Conservation (phyloP, 2,797 vertebrate genomes). For the Helostoma temminkii region DNA sequence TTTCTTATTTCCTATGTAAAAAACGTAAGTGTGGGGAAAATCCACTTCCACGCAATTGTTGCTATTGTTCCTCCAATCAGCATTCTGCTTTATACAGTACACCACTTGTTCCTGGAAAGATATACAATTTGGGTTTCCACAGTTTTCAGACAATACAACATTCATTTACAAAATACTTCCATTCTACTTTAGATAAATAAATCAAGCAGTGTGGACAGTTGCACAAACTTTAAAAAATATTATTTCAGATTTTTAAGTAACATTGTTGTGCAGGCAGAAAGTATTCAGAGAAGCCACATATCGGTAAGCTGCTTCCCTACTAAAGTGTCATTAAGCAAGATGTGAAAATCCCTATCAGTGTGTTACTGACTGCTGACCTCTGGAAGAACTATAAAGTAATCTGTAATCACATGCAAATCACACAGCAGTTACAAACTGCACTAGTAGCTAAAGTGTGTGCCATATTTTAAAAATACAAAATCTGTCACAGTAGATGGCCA, state of each 20-base stretch:
- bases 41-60: conserved; percentile 12
- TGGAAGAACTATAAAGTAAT: conserved; percentile 4
- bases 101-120: conserved; percentile 14
- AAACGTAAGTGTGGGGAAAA: conserved; percentile 13
- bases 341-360: conserved; percentile 6
- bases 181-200: conserved; percentile 6
- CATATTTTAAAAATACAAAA: conserved; percentile 7
- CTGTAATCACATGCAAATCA: conserved; percentile 4
- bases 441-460: neutral
- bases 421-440: neutral
- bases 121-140: conserved; percentile 15
- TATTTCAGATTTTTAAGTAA: conserved; percentile 27
- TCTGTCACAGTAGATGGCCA: neutral
- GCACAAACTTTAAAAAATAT: conserved; percentile 3
- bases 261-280: neutral
- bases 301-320: conserved; percentile 5
- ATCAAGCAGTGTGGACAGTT: conserved; percentile 5
- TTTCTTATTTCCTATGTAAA: conserved; percentile 6
- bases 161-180: conserved; percentile 25
- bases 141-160: conserved; percentile 16
- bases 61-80: conserved; percentile 21
- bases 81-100: conserved; percentile 14
- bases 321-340: conserved; percentile 19
- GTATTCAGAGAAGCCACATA: conserved; percentile 3
- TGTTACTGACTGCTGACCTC: conserved; percentile 13